Evolutionary conservation across 92 coral and sea anemone genomes (phyloP), one percentile per base, ranked within the genome.

Genomic region (Pocillopora grandis): DNA sequence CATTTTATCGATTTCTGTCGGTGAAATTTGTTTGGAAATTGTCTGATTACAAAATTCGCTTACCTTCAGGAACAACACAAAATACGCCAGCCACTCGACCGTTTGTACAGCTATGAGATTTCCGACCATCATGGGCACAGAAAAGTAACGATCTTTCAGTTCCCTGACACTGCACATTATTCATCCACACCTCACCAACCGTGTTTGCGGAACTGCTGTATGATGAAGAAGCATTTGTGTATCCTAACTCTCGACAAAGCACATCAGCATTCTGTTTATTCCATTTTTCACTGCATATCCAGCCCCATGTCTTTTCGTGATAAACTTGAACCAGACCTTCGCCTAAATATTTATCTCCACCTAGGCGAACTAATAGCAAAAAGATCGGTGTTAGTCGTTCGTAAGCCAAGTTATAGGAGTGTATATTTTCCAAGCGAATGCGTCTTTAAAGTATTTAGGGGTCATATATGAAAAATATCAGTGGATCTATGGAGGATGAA

Each of bases 241-340:
- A 73, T 16, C 62, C 77, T 36, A 73, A 9, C 62, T n/a, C 57
- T 7, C 77, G 63, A 58, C 77, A 73, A 37, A 58, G 62, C 18
- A 73, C 77, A 73, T 73, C 62, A 14, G 77, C 77, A 20, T 75
- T 48, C 7, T 58, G 33, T 57, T 58, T 58, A 18, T 75, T 64
- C 79, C 79, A 75, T 42, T 17, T 8, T 20, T 57, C 62, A 21
- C 15, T 49, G 33, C 79, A 75, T 13, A 75, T 48, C 27, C 35
- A 75, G 52, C 65, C 79, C 77, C 79, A 75, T 19, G 49, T 75
- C 48, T 57, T 75, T 63, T 75, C 27, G 79, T 75, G 59, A 11
- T 75, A 75, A 21, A 75, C 65, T 21, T 75, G 79, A 1, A 75
- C 66, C 7, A 58, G 42, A 11, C 65, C 79, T 33, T 75, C 79